Base-by-base conservation (phyloP, 2,113 vertebrate genomes). In the Trinectes maculatus region DNA sequence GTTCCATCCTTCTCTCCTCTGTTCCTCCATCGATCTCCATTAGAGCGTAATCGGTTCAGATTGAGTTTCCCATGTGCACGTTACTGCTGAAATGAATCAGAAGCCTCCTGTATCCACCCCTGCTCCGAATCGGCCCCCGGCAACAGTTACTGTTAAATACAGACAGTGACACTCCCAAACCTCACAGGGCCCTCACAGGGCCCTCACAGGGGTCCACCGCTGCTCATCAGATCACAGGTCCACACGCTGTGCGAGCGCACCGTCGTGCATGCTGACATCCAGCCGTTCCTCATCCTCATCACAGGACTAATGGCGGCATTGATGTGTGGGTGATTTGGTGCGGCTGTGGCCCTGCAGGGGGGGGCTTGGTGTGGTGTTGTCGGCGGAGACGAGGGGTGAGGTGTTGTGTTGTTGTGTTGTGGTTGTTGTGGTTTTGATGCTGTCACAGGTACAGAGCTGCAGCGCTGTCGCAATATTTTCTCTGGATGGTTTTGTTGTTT, bases 251-350 rank as follows among this genome's bases (percentile, higher is more conserved):
- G n/a, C n/a, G n/a, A n/a, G n/a, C n/a, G 6, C 47, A n/a, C 49
- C 55, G 49, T 21, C 47, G 40, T 8, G 39, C 59, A 25, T 46
- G 16, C 47, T 67, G 53, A 55, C 49, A 29, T 61, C 56, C 44
- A 40, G 34, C 25, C 28, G 76, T 78, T 12, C 24, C 52, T 82
- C 57, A 60, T 68, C 53, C 71, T 80, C 84, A 86, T 87, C 71
- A 76, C 26, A 43, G 55, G 66, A 62, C 57, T 84, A 85, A 87
- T 89, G 39, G 64, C 31, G 24, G 21, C 21, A 70, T 85, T 89
- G 61, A 86, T 80, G 71, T 64, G 49, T 19, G 51, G 52, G 77
- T 86, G 56, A 82, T 84, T 76, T 67, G 69, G 68, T 76, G 47
- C 76, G 67, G 40, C 9, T 28, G 16, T 68, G 34, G 61, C 69